Evolutionary conservation across 53 echinoderm and acorn worm species (phyloP), one percentile per base, ranked within the genome.

Genomic region (Astropecten irregularis): DNA sequence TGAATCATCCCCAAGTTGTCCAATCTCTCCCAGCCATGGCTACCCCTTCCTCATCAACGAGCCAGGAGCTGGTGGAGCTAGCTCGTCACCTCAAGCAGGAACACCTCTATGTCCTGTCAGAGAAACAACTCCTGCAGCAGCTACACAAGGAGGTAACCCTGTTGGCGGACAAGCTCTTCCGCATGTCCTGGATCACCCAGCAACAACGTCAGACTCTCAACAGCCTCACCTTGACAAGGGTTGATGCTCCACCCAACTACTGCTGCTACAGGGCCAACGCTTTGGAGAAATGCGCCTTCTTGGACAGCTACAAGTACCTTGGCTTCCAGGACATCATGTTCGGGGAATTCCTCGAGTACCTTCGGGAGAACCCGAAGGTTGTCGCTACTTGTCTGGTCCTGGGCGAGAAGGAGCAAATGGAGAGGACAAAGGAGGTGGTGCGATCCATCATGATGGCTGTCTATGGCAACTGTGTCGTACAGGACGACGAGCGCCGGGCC

Each of bases 201-300:
- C 93, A 96, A 55, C 96, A 96, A 68, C 89, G 96, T 22, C 93
- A 93, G 69, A 96, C 91, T 31, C 68, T 96, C n/a, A 83, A 96
- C 21, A 91, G 91, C 51, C 83, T 96, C 38, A 87, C 91, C 2
- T 36, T 87, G 27, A 91, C 93, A 3, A 89, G 89, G 53, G 84
- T 82, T 39, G 93, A 96, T 10, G 82, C 89, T 3, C 91, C 96
- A 5, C 93, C 96, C 2, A 87, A 77, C 49, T 85, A 84, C 25
- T 96, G 96, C 83, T 96, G 96, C 79, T 85, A 96, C 32, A 68
- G 93, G 14, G 96, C 96, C 59, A 96, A 96, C 56, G 90, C 91
- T 32, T 76, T 96, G 83, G 96, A 96, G 83, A 87, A 69, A 40
- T 93, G 93, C 10, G 66, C 69, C 27, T 96, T 96, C 27, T 60